Evolutionary conservation across 2,888 invertebrate genomes (phyloP), one percentile per base, ranked within the genome.

Genomic region (Philaethria dido): DNA sequence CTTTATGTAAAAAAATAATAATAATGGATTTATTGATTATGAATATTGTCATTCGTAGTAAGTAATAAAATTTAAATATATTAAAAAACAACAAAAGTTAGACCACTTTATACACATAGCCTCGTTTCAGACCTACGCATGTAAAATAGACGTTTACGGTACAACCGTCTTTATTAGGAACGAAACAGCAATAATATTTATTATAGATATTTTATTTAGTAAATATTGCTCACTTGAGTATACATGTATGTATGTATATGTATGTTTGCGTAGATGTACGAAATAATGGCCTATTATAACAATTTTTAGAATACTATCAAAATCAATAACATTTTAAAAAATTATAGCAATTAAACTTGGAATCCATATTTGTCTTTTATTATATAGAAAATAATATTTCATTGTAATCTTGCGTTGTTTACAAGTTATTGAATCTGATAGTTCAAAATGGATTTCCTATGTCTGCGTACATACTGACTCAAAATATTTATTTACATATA

Each of bases 151-250:
- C 20, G 20, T 69, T 42, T 69, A 57, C 65, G 68, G 70, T 73
- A 66, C 64, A 62, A 73, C 70, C 65, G 65, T 63, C 63, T 16
- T n/a, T 29, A 64, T 39, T 14, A 65, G 59, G 68, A 69, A 71
- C 67, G 72, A 70, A 72, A 71, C 73, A 75, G 75, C 76, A 74
- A 75, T 76, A 76, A 76, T 74, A 63, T 70, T 73, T 73, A 75
- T 69, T 75, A 68, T 70, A 73, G 69, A 42, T 36, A 42, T 42
- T 57, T 22, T 22, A 42, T 69, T 70, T 70, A 69, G 69, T 67
- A 73, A 74, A 72, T 72, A 73, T 75, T 76, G 75, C 77, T 78
- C 78, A 75, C 66, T 65, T 60, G 63, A 66, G 70, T 73, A 69
- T 20, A 20, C 39, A 39, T 39, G 13, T 39, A 6, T 39, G 16